These are phyloP conservation scores for Cyprinus carpio DNA, from an alignment of 2,113 vertebrate species.

Conservation along the genomic window DNA sequence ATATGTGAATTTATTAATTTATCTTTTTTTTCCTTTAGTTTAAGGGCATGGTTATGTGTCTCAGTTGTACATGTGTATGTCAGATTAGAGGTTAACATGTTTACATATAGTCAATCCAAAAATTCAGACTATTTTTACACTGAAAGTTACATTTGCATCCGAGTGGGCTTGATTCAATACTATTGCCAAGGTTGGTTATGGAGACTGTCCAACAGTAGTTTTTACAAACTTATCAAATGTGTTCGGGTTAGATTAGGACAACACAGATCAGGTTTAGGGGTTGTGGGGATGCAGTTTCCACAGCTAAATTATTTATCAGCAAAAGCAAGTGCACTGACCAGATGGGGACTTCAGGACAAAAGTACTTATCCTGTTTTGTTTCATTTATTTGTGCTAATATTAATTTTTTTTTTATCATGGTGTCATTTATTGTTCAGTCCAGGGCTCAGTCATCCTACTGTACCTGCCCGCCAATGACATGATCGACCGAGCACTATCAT, in stretches of 20 bases:
- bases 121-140: constrained; percentile 59
- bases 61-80: constrained; percentile 60
- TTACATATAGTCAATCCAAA: constrained; percentile 63
- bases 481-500: constrained; percentile 11
- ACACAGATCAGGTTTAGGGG: constrained; percentile 40
- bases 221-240: constrained; percentile 42
- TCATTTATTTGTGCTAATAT: constrained; percentile 59
- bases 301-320: constrained; percentile 67
- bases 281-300: constrained; percentile 51
- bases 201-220: constrained; percentile 49
- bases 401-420: constrained; percentile 36
- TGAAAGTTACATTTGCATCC: constrained; percentile 52
- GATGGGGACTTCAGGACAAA: constrained; percentile 70
- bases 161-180: constrained; percentile 33
- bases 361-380: constrained; percentile 67
- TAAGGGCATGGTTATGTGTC: constrained; percentile 44
- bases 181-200: constrained; percentile 48
- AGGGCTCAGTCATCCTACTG: constrained; percentile 53
- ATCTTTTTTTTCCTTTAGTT: constrained; percentile 1
- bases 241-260: constrained; percentile 29
- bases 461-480: constrained; percentile 58
- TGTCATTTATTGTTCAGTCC: constrained; percentile 48
- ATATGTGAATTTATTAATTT: constrained; percentile 6
- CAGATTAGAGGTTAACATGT: constrained; percentile 58
- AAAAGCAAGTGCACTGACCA: constrained; percentile 74